Evolutionary conservation across 2,888 invertebrate species (phyloP), one percentile per base, ranked within the genome.

Genomic region (Hedya salicella): DNA sequence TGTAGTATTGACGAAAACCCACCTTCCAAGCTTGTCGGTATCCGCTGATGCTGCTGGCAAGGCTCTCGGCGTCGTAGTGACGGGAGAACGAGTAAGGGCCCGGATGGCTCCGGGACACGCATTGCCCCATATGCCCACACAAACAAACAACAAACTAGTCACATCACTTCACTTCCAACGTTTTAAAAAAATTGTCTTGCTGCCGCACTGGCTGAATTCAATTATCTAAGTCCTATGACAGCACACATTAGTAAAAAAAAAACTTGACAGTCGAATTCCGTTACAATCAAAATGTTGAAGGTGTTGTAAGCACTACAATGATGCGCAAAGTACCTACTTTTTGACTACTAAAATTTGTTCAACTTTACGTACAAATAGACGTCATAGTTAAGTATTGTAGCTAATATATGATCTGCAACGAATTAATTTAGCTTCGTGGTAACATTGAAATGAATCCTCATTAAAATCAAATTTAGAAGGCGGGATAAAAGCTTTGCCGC

Each of bases 121-220:
- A 95, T 95, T 95, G 95, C 94, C 95, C 95, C 95, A 95, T 95
- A 94, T 79, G 65, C 48, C 42, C 40, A 49, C 19, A 39, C 32
- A 42, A 30, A 30, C 19, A 9, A 46, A 46, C 59, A 59, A 44
- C 32, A 6, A 40, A 59, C 64, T 48, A 54, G 30, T 52, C 60
- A 64, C 67, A 61, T 60, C 54, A 67, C 67, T 69, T 61, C 46
- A 59, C 59, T 49, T 63, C 54, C 44, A 16, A n/a, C 54, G 52
- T 39, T 5, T 16, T 25, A 6, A 25, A 25, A 40, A 30, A 32
- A 6, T 17, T 19, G 21, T 14, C 52, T 6, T 14, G 13, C 13
- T 52, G 36, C 8, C 1, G 44, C 40, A 50, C 50, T 61, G 53
- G 19, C 39, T 50, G 16, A 2, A 1, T 8, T 39, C 9, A 30